Base-by-base conservation (phyloP, 2,113 vertebrate genomes). In the Fregetta grallaria region DNA sequence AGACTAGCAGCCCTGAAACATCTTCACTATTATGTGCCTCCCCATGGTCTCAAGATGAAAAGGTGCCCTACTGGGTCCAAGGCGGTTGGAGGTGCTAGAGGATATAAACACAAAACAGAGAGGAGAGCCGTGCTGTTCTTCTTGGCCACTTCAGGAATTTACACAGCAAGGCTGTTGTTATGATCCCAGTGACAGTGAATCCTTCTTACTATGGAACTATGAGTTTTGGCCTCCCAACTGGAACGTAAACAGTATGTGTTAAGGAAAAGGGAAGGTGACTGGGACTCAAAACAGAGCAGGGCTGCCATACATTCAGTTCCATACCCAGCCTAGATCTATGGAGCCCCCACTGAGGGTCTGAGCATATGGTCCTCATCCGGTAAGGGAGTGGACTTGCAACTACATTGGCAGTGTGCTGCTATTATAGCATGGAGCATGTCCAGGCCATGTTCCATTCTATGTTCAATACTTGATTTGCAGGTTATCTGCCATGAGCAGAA, bases 151-250 rank as follows among this genome's bases (percentile, higher is more conserved):
- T 75, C 44, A 42, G 38, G 49, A 71, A 61, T 80, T 96, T 29
- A 47, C 76, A 32, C 13, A 42, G 20, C n/a, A 88, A 40, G 87
- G 79, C 18, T 96, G 86, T 59, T 95, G 82, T 73, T 94, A 88
- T 4, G 23, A 44, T 26, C 14, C 61, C 12, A 45, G 34, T 25
- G 68, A 85, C 59, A 71, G 25, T 32, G 30, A 86, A 65, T 40
- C 71, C 90, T 71, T 97, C 94, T 90, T 97, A 94, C 52, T 96
- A 88, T 5, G 80, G 77, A 74, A 97, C 67, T 93, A 56, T 87
- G 68, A 52, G 17, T 71, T 72, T 7, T 22, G 21, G 12, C 22
- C 15, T 44, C 20, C 56, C n/a, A 42, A 13, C 16, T 44, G 11
- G 25, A 85, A 70, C 7, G 11, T 7, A 16, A 19, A 58, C 26